Percentiles rank a stretch among this genome's conserved stretches.
Conservation (phyloP, 2,113 vertebrate species). For the Propithecus coquereli region DNA sequence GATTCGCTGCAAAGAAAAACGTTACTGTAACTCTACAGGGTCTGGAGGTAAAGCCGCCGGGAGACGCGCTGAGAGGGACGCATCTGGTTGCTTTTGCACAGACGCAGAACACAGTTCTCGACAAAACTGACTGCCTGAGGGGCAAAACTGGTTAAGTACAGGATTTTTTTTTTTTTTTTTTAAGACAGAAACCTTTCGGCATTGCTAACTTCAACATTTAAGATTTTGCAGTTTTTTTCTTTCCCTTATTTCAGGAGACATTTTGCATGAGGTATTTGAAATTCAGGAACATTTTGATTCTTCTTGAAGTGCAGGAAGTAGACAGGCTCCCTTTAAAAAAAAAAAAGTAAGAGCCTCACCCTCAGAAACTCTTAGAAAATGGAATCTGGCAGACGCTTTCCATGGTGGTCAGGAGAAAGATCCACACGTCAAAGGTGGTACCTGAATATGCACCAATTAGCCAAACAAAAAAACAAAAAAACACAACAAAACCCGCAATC, state of each 20-base stretch:
- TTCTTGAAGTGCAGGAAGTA: slow-evolving; percentile 85
- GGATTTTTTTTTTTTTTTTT: slow-evolving; percentile 22
- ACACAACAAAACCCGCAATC: neutral
- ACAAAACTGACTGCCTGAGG: slow-evolving; percentile 71
- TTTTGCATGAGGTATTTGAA: slow-evolving; percentile 87
- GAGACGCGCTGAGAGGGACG: slow-evolving; percentile 38
- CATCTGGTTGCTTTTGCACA: slow-evolving; percentile 38
- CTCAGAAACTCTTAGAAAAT: slow-evolving; percentile 81
- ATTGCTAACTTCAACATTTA: slow-evolving; percentile 79
- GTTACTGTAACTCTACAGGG: slow-evolving; percentile 34
- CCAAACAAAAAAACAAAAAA: neutral
- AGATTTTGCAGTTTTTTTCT: slow-evolving; percentile 49
- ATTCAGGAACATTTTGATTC: slow-evolving; percentile 86
- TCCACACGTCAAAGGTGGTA: slow-evolving; percentile 77
- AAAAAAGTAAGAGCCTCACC: slow-evolving; percentile 78
- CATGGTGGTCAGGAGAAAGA: slow-evolving; percentile 75
- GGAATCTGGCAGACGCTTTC: slow-evolving; percentile 76
- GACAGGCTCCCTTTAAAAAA: slow-evolving; percentile 73
- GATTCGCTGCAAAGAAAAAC: slow-evolving; percentile 75
- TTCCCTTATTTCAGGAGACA: slow-evolving; percentile 83
- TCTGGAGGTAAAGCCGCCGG: slow-evolving; percentile 75
- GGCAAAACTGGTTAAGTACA: slow-evolving; percentile 54
- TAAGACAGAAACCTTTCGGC: slow-evolving; percentile 76
- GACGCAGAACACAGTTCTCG: slow-evolving; percentile 60
- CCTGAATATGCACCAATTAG: slow-evolving; percentile 78